Base-by-base conservation (phyloP, 2,113 vertebrate genomes). In the Chitala chitala region DNA sequence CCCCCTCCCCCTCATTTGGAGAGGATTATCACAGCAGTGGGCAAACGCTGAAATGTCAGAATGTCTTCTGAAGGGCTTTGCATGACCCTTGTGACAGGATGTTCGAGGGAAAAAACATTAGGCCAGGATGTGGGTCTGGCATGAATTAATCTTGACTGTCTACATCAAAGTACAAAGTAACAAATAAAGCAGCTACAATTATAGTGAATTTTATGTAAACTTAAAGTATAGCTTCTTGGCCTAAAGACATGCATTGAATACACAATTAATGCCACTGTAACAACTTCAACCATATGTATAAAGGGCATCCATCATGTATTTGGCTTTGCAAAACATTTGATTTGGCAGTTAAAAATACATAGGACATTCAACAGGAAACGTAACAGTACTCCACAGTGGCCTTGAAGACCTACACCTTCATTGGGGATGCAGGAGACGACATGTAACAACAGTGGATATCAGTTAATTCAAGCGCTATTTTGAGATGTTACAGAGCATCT, bases 21-120 rank as follows among this genome's bases (percentile, higher is more conserved):
- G 42, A 69, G 53, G 66, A 75, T 75, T 75, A 75, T 8, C 65
- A 31, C 54, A 69, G 74, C 74, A 29, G 65, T 75, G 53, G 65
- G 42, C 55, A 48, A 58, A 31, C 20, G 66, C 74, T 50, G 54
- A 75, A 75, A 69, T 75, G 74, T 75, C 72, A 75, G 20, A 70
- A 69, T 29, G 36, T 59, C 64, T 40, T 56, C 63, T 26, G 50
- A 65, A 40, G 65, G n/a, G 59, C 50, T 59, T 54, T 66, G 58
- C 44, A 6, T 46, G 31, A n/a, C 44, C 71, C 56, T 44, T 22
- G 48, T 53, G 63, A 74, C 36, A 42, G 50, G 48, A 74, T 65
- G 48, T 64, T 31, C 44, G 51, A 20, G 36, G 24, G 29, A 55
- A 31, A 31, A 36, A 26, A 36, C 31, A 36, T 38, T 17, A 29